Evolutionary conservation across 2,797 vertebrate genomes (phyloP).

Genomic region (Spondyliosoma cantharus): DNA sequence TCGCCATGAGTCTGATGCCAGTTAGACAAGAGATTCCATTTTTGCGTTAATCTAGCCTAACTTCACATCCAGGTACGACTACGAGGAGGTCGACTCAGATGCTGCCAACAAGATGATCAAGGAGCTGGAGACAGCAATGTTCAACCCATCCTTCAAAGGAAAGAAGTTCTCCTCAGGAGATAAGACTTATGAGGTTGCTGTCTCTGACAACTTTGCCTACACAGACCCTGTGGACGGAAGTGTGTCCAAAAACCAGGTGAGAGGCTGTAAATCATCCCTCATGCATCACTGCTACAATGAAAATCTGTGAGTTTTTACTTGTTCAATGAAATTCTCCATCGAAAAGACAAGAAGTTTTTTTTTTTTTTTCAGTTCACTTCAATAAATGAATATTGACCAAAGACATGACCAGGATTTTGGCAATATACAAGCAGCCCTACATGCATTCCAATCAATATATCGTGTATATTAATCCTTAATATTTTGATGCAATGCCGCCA

Average conservation of each 20-base stretch:
- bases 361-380: no score
- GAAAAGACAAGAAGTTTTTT: no score
- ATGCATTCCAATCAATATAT: no score
- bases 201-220: slow-evolving; percentile 96
- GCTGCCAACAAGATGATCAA: slow-evolving; percentile 96
- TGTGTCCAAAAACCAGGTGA: slow-evolving; percentile 96
- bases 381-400: no score
- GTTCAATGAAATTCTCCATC: no score
- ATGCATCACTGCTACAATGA: background rate
- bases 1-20: background rate
- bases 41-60: background rate
- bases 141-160: slow-evolving; percentile 90
- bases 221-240: slow-evolving; percentile 95
- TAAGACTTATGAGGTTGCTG: slow-evolving; percentile 92
- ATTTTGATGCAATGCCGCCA: no score
- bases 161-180: slow-evolving; percentile 90
- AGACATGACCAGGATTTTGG: no score
- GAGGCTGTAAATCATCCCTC: background rate
- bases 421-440: no score
- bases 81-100: slow-evolving; percentile 96
- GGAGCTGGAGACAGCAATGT: slow-evolving; percentile 90
- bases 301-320: background rate
- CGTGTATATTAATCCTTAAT: no score
- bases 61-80: slow-evolving; percentile 89
- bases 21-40: background rate